Evolutionary conservation across 2,888 invertebrate genomes (phyloP), one percentile per base, ranked within the genome.

Genomic region (Altica lythri): DNA sequence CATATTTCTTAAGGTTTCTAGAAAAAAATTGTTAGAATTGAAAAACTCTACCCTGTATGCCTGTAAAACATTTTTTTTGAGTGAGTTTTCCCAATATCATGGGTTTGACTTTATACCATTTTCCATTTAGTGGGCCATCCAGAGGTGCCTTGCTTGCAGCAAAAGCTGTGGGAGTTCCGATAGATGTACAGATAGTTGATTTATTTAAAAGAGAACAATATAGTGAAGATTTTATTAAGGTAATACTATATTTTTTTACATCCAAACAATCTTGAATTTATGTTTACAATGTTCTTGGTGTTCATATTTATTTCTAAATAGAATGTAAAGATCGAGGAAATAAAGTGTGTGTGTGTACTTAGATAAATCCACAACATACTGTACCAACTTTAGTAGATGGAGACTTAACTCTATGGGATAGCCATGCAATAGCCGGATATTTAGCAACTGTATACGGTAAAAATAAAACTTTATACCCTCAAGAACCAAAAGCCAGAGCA

Each of bases 361-460:
- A 83, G 76, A 78, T 85, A 35, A 86, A 86, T 71, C 85, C 85
- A 3, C 86, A 86, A 67, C 86, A 86, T 69, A 81, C 81, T 53
- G 75, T 88, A 2, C 88, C 88, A 5, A 86, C 87, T 5, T 75
- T 88, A 51, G 82, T 83, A 16, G 88, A 88, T 69, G 80, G 83
- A 52, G 86, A 84, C 8, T 85, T 86, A 67, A 71, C 80, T 9
- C 59, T 88, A 40, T 86, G 86, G 85, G 88, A 88, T 70, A 85
- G 86, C 63, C 80, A 83, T 27, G 86, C 86, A 5, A 86, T 86
- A 55, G 79, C 81, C 2, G 74, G 79, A 38, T 88, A 87, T 70
- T 76, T 87, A 58, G 83, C 80, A 0, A 80, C 81, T 57, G 80
- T 81, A 56, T 86, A 83, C 69, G 83, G 79, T 0, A 83, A 81